These are phyloP conservation scores for Trididemnum miniatum DNA, from an alignment of 23 tunicate genomes.

Conservation along the genomic window DNA sequence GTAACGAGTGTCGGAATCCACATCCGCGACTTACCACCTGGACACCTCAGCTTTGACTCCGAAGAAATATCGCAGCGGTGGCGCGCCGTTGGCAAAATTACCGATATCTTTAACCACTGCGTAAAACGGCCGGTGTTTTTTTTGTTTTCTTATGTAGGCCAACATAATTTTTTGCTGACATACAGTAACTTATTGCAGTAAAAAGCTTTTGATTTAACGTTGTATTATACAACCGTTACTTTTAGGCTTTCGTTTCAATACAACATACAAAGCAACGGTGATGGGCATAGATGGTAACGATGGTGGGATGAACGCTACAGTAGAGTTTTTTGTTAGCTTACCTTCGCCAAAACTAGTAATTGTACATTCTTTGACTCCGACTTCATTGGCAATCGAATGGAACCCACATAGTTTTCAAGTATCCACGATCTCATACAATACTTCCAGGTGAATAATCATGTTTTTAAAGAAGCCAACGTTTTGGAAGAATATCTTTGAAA, in stretches of 20 bases:
- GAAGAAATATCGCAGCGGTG: too few relatives aligned
- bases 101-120: too few relatives aligned
- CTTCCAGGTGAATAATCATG: too few relatives aligned
- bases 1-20: too few relatives aligned
- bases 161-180: too few relatives aligned
- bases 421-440: conserved; percentile 27
- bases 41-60: too few relatives aligned
- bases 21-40: too few relatives aligned
- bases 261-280: background rate
- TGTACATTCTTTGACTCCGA: background rate
- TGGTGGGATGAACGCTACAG: conserved; percentile 24
- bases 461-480: too few relatives aligned
- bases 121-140: background rate
- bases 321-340: background rate
- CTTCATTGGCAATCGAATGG: conserved; percentile 10
- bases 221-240: background rate
- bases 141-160: too few relatives aligned
- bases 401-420: conserved; percentile 1
- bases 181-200: too few relatives aligned
- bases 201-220: background rate
- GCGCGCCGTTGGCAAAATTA: too few relatives aligned
- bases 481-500: too few relatives aligned
- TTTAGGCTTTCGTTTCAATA: background rate
- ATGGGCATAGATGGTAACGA: conserved; percentile 3
- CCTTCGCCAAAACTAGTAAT: conserved; percentile 19